These are phyloP conservation scores for Drosophila funebris DNA, from an alignment of 1,140 invertebrate species.

Conservation along the genomic window DNA sequence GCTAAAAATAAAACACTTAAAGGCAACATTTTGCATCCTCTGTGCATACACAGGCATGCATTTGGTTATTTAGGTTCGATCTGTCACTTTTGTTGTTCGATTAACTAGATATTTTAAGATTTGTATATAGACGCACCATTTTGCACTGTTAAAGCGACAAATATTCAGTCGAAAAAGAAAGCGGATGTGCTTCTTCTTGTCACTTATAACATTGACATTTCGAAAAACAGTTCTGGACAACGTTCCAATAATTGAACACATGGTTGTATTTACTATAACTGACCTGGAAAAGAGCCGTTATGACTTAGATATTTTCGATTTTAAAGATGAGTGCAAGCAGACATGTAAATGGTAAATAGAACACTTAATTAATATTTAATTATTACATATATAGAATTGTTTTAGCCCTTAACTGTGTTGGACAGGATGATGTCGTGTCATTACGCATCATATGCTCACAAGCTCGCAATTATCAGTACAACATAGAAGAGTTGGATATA, in stretches of 20 bases:
- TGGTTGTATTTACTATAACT: background rate
- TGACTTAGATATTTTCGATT: background rate
- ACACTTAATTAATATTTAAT: background rate
- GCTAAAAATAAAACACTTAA: conserved; percentile 2
- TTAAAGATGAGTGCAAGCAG: conserved; percentile 28
- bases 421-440: conserved; percentile 53
- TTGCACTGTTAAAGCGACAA: conserved; percentile 68
- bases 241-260: background rate
- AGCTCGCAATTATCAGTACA: conserved; percentile 34
- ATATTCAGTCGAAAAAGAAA: conserved; percentile 67
- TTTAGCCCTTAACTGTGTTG: conserved; percentile 60
- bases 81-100: conserved; percentile 40
- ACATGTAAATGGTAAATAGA: conserved; percentile 57
- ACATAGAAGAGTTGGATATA: conserved; percentile 61
- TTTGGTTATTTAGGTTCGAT: conserved; percentile 7
- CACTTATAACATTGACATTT: conserved; percentile 33
- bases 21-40: conserved; percentile 23
- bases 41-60: conserved; percentile 2
- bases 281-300: conserved; percentile 42
- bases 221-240: conserved; percentile 31
- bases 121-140: conserved; percentile 68
- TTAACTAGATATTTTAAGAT: conserved; percentile 48
- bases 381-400: background rate
- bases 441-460: conserved; percentile 61
- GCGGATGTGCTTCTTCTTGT: conserved; percentile 52